A percentile compares a stretch with the other conserved stretches of the same genome.
Conservation (phyloP, 2,888 invertebrate genomes). For the Hemaris fuciformis region DNA sequence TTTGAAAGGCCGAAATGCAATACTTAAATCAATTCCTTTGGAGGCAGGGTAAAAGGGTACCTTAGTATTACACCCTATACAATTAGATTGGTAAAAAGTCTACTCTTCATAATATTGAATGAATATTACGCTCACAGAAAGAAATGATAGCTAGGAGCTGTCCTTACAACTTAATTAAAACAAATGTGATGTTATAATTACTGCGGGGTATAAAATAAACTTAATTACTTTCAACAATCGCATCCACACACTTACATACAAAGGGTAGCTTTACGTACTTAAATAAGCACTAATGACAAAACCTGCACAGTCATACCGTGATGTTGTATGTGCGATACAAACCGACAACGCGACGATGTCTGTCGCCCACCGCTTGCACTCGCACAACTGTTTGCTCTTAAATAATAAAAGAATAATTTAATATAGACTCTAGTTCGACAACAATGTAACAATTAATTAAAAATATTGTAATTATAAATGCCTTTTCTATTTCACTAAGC, state of each 20-base stretch:
- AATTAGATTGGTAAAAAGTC: slow-evolving; percentile 8
- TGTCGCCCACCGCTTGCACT: slow-evolving; percentile 29
- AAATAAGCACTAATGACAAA: not conserved
- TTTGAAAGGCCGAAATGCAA: slow-evolving; percentile 46
- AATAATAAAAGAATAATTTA: slow-evolving; percentile 73
- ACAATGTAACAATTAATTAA: slow-evolving; percentile 73
- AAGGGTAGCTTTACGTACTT: not conserved
- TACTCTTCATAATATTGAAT: not conserved
- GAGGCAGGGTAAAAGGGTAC: slow-evolving; percentile 31
- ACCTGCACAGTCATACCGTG: slow-evolving; percentile 20
- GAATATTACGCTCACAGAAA: not conserved
- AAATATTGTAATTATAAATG: slow-evolving; percentile 72
- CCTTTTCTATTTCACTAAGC: slow-evolving; percentile 59
- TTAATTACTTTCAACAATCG: not conserved
- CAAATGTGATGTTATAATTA: slow-evolving; percentile 12
- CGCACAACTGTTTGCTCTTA: slow-evolving; percentile 46
- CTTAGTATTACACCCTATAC: not conserved
- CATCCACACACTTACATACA: not conserved
- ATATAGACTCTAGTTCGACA: slow-evolving; percentile 74
- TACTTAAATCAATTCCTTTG: slow-evolving; percentile 50
- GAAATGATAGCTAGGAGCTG: not conserved
- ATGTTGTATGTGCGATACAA: slow-evolving; percentile 28
- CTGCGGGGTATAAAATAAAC: slow-evolving; percentile 11
- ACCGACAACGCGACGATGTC: slow-evolving; percentile 37
- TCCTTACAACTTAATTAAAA: slow-evolving; percentile 4